Evolutionary conservation across 2,888 invertebrate genomes (phyloP).

Genomic region (Drosophila incognita): DNA sequence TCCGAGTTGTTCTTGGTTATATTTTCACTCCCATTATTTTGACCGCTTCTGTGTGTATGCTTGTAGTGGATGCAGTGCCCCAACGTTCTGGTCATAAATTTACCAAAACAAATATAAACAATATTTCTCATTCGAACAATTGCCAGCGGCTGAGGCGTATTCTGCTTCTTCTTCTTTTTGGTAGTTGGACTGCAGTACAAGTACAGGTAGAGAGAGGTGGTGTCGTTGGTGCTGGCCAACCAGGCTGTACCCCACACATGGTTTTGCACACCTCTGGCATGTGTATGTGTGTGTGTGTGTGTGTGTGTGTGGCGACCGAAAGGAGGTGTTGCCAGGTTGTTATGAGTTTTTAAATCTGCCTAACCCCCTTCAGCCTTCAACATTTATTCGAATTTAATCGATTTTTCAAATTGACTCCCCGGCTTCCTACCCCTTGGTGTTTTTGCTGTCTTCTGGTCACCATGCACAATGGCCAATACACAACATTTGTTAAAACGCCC

Average conservation of each 20-base stretch:
- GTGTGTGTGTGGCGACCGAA: constrained; percentile 43
- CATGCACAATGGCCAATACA: constrained; percentile 39
- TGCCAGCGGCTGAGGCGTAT: constrained; percentile 56
- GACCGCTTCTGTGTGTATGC: background rate
- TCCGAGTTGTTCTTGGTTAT: rapidly evolving
- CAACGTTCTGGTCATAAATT: constrained; percentile 66
- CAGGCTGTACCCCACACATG: constrained; percentile 71
- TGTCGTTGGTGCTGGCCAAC: constrained; percentile 1
- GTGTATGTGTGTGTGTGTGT: background rate
- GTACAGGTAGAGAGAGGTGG: background rate
- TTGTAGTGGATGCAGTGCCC: constrained; percentile 15
- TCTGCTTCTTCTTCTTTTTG: background rate
- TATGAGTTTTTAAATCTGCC: constrained; percentile 83
- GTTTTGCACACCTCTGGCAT: constrained; percentile 58
- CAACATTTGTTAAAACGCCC: constrained; percentile 81
- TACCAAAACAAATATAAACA: constrained; percentile 63
- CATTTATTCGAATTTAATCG: constrained; percentile 84
- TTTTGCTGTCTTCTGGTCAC: constrained; percentile 28
- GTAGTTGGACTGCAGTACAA: constrained; percentile 12
- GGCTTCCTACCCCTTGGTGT: constrained; percentile 2
- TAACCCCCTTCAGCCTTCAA: constrained; percentile 71
- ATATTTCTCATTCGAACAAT: constrained; percentile 53
- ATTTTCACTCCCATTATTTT: background rate
- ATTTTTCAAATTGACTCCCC: constrained; percentile 79
- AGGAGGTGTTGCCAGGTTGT: constrained; percentile 83